Evolutionary conservation across 1,140 invertebrate genomes (phyloP).

Genomic region (Orchestia grillus): DNA sequence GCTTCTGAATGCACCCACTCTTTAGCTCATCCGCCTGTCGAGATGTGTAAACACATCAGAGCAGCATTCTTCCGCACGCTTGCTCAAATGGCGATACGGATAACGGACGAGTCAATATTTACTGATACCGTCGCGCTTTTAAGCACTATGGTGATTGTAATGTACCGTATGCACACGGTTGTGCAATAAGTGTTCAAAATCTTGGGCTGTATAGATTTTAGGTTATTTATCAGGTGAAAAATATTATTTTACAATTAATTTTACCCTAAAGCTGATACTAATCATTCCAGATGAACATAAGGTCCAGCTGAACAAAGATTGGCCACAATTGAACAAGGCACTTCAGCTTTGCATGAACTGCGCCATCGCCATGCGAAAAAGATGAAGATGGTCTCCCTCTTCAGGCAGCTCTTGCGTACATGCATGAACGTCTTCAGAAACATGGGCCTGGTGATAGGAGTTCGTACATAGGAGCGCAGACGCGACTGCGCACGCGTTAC

Average conservation of each 20-base stretch:
- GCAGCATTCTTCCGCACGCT: neutral
- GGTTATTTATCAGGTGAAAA: neutral
- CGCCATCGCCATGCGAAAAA: neutral
- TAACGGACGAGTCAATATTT: neutral
- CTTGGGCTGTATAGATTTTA: neutral
- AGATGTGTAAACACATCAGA: neutral
- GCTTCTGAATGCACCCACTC: neutral
- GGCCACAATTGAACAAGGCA: neutral
- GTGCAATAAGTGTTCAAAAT: neutral
- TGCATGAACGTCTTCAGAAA: neutral
- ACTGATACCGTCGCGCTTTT: neutral
- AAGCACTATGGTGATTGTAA: neutral
- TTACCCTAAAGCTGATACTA: too few species aligned
- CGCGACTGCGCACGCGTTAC: conserved; percentile 13
- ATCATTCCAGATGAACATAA: neutral
- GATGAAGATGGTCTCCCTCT: neutral
- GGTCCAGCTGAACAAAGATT: neutral
- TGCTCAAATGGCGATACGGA: neutral
- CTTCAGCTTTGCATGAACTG: neutral
- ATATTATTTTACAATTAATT: neutral
- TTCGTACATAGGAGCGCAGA: neutral
- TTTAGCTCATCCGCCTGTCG: neutral
- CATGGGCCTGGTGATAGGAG: neutral
- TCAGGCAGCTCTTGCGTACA: neutral
- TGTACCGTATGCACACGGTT: neutral